Base-by-base conservation (phyloP, 2,797 vertebrate species). In the Cryptoprocta ferox region DNA sequence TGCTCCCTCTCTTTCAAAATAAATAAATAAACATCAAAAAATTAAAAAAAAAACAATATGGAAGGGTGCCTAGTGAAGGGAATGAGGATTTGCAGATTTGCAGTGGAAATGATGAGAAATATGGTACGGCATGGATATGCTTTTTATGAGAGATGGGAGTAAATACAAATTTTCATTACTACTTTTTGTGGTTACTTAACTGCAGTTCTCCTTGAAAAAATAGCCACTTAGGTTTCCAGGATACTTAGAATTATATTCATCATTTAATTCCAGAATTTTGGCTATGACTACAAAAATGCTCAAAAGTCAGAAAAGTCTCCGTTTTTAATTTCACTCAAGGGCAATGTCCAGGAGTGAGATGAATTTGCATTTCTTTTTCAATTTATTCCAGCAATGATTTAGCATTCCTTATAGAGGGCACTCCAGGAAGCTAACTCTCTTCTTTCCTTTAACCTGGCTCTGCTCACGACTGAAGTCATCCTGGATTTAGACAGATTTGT, bases 201-300 rank as follows among this genome's bases (percentile, higher is more conserved):
- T 71, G 9, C 45, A 89, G 56, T 78, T 75, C 59, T 94, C 37
- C 53, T 82, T 96, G 59, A 65, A 87, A n/a, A 79, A 96, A 70
- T 3, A 81, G 42, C 56, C 61, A 78, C 28, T 48, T n/a, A 68
- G 9, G 39, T 78, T 26, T 56, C 8, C 81, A 68, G 32, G 45
- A 71, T 35, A 45, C 21, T 76, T 61, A 79, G 70, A 37, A 42
- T 15, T 80, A 13, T 30, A 35, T 6, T 32, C 28, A 59, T 56
- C 12, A 88, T n/a, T 94, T 95, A 61, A 82, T 92, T 91, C 32
- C 21, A 65, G 6, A 89, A 85, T 24, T 48, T 87, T 61, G 45
- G 32, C 61, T 81, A 37, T 32, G n/a, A 59, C n/a, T 48, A 0
- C n/a, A 89, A 65, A 95, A 71, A 71, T n/a, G 1, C 45, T 81